Conservation (phyloP, 2,113 vertebrate genomes). For the Megaceryle torquata region DNA sequence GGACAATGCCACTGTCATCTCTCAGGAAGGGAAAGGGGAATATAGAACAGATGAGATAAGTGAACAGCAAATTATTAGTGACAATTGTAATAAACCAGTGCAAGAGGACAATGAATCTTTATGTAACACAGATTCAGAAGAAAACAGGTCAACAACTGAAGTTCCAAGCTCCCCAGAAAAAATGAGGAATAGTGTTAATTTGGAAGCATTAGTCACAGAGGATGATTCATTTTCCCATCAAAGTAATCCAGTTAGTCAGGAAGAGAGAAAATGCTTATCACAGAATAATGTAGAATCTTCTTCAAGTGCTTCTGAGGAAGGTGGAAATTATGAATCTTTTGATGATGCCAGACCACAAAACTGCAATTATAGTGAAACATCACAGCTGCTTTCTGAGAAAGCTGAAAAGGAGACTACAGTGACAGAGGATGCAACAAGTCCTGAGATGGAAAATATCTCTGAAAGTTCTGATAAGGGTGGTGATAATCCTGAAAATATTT, state of each 20-base stretch:
- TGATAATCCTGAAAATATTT: conserved; percentile 19
- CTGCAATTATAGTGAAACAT: not conserved
- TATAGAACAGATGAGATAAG: not conserved
- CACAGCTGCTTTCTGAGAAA: not conserved
- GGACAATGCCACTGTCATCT: not conserved
- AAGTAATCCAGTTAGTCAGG: not conserved
- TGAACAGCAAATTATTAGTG: conserved; percentile 25
- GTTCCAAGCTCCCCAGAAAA: conserved; percentile 7
- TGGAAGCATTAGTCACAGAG: not conserved
- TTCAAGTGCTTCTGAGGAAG: conserved; percentile 10
- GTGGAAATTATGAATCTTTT: not conserved
- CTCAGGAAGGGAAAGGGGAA: not conserved
- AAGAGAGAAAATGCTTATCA: not conserved
- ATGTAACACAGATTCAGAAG: not conserved
- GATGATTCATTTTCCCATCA: not conserved
- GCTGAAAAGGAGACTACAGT: not conserved
- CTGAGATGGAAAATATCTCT: not conserved
- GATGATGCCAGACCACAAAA: not conserved
- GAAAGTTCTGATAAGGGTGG: conserved; percentile 2
- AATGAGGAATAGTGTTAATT: not conserved
- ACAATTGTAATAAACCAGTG: conserved; percentile 43
- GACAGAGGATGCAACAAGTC: not conserved
- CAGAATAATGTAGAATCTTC: not conserved
- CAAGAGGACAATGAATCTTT: conserved; percentile 19
- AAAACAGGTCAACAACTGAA: conserved; percentile 1